Evolutionary conservation across 1,140 invertebrate genomes (phyloP), one percentile per base, ranked within the genome.

Genomic region (Paralvinella palmiformis): DNA sequence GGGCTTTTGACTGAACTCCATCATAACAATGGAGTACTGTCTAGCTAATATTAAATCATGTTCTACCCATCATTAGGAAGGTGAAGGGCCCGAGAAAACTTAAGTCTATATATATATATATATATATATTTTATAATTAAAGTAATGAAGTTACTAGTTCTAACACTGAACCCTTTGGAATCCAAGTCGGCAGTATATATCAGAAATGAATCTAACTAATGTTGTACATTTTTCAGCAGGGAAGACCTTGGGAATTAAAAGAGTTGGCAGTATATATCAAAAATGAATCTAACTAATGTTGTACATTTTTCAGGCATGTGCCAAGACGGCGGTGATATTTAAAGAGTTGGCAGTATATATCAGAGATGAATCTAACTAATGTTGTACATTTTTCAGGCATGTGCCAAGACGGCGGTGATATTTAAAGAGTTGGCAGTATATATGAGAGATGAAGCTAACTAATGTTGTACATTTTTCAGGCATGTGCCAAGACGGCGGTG

Each of bases 381-480:
- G 10, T 13, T 53, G 13, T 22, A 24, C 3, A 27, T 32, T 17
- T 57, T 20, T 57, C 35, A 57, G 55, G 55, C 55, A 32, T 57
- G 35, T 57, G 55, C 55, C 2, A 31, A 36, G 29, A 57, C 55
- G 6, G 55, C 55, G 20, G 55, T 57, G 27, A 57, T 57, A 20
- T 57, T 57, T 32, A 57, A 57, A 32, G 55, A 57, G 17, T 33
- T 57, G 55, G n/a, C n/a, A n/a, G 31, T 29, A 52, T 15, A 44
- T 44, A 13, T 44, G 37, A n/a, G n/a, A 44, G n/a, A 13, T 15
- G 13, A 44, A 44, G 13, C 13, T 15, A 44, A 44, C 13, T 0
- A 44, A 0, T 44, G 37, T 44, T n/a, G 13, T n/a, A 44, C 37
- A 44, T n/a, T 15, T n/a, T 13, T 15, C 50, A n/a, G 24, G 13